Conservation (phyloP, 1,140 invertebrate genomes). For the Stegodyphus dumicola region DNA sequence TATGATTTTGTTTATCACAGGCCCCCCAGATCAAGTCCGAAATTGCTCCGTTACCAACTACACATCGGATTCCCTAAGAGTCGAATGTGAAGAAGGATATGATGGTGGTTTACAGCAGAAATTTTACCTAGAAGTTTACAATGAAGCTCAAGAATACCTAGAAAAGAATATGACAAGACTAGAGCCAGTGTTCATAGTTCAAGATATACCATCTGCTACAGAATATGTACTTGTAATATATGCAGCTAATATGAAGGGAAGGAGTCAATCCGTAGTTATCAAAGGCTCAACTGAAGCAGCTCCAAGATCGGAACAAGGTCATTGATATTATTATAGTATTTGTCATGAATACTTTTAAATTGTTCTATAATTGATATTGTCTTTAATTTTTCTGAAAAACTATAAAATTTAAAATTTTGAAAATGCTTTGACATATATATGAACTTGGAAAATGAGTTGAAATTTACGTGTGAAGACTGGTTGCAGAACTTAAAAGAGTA, state of each 20-base stretch:
- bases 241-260: constrained; percentile 87
- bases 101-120: constrained; percentile 84
- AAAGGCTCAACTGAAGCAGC: constrained; percentile 80
- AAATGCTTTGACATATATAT: no score
- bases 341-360: no score
- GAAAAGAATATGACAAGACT: constrained; percentile 65
- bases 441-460: no score
- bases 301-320: constrained; percentile 51
- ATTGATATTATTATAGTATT: not conserved
- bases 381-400: no score
- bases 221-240: constrained; percentile 85
- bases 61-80: constrained; percentile 72
- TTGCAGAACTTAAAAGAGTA: no score
- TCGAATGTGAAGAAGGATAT: constrained; percentile 80
- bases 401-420: no score
- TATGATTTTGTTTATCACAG: constrained; percentile 62
- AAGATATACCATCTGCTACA: constrained; percentile 77
- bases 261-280: constrained; percentile 81
- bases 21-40: constrained; percentile 64
- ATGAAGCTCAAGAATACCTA: constrained; percentile 70
- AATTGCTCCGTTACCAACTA: constrained; percentile 64
- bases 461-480: no score
- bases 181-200: constrained; percentile 68
- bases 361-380: no score
- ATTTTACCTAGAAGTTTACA: constrained; percentile 83